Evolutionary conservation across 2,888 invertebrate genomes (phyloP), one percentile per base, ranked within the genome.

Genomic region (Drosophila antonietae): DNA sequence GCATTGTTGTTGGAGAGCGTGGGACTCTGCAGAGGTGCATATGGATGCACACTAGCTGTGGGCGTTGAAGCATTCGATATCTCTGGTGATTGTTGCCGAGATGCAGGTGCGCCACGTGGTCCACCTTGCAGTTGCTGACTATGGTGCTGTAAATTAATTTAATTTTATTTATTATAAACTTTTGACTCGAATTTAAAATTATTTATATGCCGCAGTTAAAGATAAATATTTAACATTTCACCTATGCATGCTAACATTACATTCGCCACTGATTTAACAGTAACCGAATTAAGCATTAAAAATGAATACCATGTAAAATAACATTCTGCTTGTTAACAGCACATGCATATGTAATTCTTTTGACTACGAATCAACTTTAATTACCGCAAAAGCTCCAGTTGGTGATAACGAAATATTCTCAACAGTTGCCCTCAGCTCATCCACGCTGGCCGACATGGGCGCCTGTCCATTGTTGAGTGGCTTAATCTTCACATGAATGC

Each of bases 401-500:
- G 97, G 97, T 60, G 96, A 96, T 60, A 97, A 91, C 39, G 98
- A 97, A 73, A 98, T 95, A 93, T 97, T 98, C 92, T 97, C 98
- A 58, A 98, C 97, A 43, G 98, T 98, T 31, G 97, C 97, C 86
- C 97, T 94, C 23, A 98, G 94, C 92, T 98, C 98, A 93, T 98
- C 98, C 14, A 98, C 98, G 93, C 98, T 98, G n/a, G 98, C 98
- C 73, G 98, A 97, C 95, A 97, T 97, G 2, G 97, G 97, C 60
- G 96, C 96, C 64, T 95, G 95, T 56, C 97, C 98, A 93, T 97
- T 98, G 91, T 96, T 97, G 56, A 98, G 94, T 1, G 98, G 98
- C 93, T 98, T 98, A 72, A 98, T 98, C 94, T 98, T 97, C 3
- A 98, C 98, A 91, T 97, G 97, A 81, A 98, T 97, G 93, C 98